Base-by-base conservation (phyloP, 1,140 invertebrate species). In the Philopotamus ludificatus region DNA sequence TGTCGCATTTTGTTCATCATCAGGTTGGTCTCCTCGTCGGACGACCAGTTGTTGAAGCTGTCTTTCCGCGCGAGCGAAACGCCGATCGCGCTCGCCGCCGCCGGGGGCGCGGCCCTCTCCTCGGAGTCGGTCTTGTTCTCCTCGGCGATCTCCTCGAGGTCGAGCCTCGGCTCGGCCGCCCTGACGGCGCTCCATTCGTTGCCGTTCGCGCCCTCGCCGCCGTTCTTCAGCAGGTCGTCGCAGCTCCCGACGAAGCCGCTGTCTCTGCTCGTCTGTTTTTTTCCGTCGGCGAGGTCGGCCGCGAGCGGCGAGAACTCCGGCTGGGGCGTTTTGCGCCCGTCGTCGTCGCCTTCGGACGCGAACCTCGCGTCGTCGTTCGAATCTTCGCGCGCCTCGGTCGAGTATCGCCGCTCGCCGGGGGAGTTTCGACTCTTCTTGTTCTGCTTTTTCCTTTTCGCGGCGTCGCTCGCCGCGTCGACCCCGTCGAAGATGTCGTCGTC, bases 1-100 rank as follows among this genome's bases (percentile, higher is more conserved):
- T 93, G 90, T 2, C 91, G 81, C 90, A 95, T 93, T 79, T 94
- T 94, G 8, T 88, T 91, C 92, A 95, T 94, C 92, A 95, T 95
- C 7, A 94, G 76, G 75, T 95, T 95, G 0, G 93, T 94, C 77
- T 94, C 93, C 74, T 95, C 92, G 73, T 95, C 92, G 0, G 92
- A 94, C 44, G 91, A 93, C 92, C 92, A 94, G 72, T 94, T 93
- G 73, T 94, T 93, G 76, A 94, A 94, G 73, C 91, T 93, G 74
- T 94, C 92, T 75, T 93, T 93, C 23, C 92, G 82, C 2, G 85
- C 86, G 0, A 93, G 73, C 8, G 83, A 82, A 21, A 82, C 84
- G 16, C 79, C 76, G 34, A 81, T 80, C 57, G 79, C 80, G 57
- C 74, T 75, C 15, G 75, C 77, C 7, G 73, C 71, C 3, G 74